Conservation (phyloP, 1,140 invertebrate genomes). For the Oedothorax gibbosus region DNA sequence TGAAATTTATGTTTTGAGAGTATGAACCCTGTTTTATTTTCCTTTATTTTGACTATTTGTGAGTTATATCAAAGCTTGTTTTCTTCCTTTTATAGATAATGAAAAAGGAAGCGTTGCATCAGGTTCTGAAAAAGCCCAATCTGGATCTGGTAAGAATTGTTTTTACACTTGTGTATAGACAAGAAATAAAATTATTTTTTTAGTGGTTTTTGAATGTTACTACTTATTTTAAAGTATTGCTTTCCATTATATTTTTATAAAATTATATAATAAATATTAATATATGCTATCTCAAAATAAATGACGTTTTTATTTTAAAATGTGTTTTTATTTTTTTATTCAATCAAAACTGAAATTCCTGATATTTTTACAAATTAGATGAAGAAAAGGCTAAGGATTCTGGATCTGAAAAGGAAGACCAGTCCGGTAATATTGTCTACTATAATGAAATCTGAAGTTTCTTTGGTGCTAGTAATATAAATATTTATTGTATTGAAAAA, state of each 20-base stretch:
- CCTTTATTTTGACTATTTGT: neutral
- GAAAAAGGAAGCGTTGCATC: conserved; percentile 25
- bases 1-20: too few species aligned
- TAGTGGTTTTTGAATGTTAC: neutral
- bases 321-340: neutral
- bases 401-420: conserved; percentile 35
- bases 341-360: neutral
- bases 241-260: neutral
- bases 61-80: neutral
- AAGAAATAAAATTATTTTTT: neutral
- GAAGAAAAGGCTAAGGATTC: conserved; percentile 2
- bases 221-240: neutral
- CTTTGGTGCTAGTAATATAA: neutral
- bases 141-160: neutral
- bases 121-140: conserved; percentile 39
- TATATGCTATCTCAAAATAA: neutral
- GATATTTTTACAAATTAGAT: neutral
- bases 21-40: too few species aligned
- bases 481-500: neutral
- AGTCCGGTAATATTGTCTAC: conserved; percentile 2
- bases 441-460: neutral
- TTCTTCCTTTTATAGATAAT: conserved; percentile 8
- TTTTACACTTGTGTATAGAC: neutral
- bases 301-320: neutral
- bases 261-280: neutral